phyloP scores from a whole-genome alignment of 2,797 vertebrate species.

The Myotis pilosus region DNA sequence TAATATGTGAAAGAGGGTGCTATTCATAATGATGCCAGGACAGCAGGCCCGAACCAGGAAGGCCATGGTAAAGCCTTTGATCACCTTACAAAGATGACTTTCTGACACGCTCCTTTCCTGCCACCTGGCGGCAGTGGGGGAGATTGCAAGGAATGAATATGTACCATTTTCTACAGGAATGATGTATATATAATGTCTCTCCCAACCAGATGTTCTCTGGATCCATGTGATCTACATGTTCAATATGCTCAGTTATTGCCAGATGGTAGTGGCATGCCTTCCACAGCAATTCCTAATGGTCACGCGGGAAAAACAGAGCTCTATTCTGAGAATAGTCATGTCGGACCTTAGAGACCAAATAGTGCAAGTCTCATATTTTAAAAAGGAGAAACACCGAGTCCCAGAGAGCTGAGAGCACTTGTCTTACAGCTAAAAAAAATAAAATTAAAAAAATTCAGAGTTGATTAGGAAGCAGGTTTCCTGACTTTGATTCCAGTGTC shows the following conservation, averaged over 20 bases:
- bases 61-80: background rate
- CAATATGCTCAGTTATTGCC: background rate
- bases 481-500: background rate
- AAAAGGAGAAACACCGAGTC: background rate
- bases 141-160: background rate
- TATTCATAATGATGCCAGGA: background rate
- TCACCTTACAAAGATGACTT: accelerated
- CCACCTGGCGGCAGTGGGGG: background rate
- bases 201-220: background rate
- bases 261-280: background rate
- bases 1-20: background rate
- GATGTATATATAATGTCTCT: too few relatives aligned
- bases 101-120: background rate
- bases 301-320: background rate
- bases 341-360: background rate
- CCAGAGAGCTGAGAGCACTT: background rate
- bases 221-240: background rate
- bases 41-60: background rate
- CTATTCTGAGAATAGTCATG: background rate
- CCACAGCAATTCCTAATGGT: background rate
- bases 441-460: background rate
- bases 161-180: background rate
- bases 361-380: background rate
- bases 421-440: background rate
- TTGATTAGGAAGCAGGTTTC: background rate